Evolutionary conservation across 2,888 invertebrate species (phyloP).

Genomic region (Pseudoips prasinana): DNA sequence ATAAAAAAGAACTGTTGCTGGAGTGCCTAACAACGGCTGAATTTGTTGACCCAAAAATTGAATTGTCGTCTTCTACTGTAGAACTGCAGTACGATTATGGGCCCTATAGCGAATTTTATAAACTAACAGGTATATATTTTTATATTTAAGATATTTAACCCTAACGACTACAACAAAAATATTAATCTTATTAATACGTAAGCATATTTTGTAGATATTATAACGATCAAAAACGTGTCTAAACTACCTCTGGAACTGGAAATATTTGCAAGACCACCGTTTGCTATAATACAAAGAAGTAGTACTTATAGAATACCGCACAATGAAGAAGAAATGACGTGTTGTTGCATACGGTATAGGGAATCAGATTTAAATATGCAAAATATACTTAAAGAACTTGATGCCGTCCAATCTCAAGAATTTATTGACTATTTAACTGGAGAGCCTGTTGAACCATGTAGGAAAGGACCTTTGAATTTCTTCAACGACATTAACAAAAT

Average conservation of each 20-base stretch:
- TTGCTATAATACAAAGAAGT: conserved; percentile 65
- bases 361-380: conserved; percentile 57
- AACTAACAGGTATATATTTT: conserved; percentile 61
- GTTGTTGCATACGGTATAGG: conserved; percentile 65
- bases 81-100: conserved; percentile 76
- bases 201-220: conserved; percentile 68
- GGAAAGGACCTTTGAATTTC: conserved; percentile 57
- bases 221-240: conserved; percentile 80
- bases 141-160: too few relatives aligned
- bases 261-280: conserved; percentile 73
- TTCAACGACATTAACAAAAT: conserved; percentile 72
- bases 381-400: conserved; percentile 48
- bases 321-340: conserved; percentile 52
- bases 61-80: conserved; percentile 70
- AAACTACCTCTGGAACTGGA: conserved; percentile 72
- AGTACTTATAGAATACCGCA: conserved; percentile 57
- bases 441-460: conserved; percentile 56
- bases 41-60: conserved; percentile 82
- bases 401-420: conserved; percentile 44
- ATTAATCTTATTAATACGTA: too few relatives aligned
- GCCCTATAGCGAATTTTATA: conserved; percentile 65
- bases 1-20: conserved; percentile 76
- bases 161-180: too few relatives aligned
- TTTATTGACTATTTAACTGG: conserved; percentile 65
- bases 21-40: conserved; percentile 75